These are phyloP conservation scores for Acanthosoma haemorrhoidale DNA, from an alignment of 2,888 invertebrate species.

Conservation along the genomic window DNA sequence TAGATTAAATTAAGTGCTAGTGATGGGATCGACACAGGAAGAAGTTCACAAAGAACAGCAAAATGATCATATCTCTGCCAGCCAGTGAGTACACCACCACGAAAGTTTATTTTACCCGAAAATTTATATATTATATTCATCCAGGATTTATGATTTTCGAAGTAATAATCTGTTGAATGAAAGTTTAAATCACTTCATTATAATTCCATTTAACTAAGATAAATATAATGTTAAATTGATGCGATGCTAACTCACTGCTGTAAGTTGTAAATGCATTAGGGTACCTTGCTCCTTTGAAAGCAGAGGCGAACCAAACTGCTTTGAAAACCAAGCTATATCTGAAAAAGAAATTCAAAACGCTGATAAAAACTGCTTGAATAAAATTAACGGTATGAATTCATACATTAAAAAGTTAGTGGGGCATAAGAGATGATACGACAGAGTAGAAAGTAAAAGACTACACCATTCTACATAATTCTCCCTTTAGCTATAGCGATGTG, in stretches of 20 bases:
- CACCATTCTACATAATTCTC: too few relatives aligned
- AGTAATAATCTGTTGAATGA: conserved; percentile 51
- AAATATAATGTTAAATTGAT: neutral
- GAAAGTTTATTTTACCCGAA: conserved; percentile 51
- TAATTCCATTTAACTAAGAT: neutral
- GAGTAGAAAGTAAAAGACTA: too few relatives aligned
- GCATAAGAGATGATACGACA: too few relatives aligned
- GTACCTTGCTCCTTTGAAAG: conserved; percentile 74
- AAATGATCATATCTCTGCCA: conserved; percentile 68
- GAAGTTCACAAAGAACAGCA: conserved; percentile 58
- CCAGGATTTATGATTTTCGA: conserved; percentile 70
- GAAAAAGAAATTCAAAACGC: too few relatives aligned
- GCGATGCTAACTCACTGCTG: conserved; percentile 43
- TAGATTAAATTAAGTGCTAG: conserved; percentile 48
- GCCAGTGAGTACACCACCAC: conserved; percentile 64
- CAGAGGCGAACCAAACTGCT: conserved; percentile 72
- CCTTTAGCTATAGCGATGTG: too few relatives aligned
- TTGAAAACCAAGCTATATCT: conserved; percentile 51
- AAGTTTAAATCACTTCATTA: neutral
- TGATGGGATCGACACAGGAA: conserved; percentile 59
- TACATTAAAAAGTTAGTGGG: neutral
- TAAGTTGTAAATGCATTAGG: conserved; percentile 52
- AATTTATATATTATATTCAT: conserved; percentile 54
- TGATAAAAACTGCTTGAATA: too few relatives aligned
- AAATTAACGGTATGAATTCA: neutral